Conservation (phyloP, 1,140 invertebrate genomes). For the Drosophila pandora region DNA sequence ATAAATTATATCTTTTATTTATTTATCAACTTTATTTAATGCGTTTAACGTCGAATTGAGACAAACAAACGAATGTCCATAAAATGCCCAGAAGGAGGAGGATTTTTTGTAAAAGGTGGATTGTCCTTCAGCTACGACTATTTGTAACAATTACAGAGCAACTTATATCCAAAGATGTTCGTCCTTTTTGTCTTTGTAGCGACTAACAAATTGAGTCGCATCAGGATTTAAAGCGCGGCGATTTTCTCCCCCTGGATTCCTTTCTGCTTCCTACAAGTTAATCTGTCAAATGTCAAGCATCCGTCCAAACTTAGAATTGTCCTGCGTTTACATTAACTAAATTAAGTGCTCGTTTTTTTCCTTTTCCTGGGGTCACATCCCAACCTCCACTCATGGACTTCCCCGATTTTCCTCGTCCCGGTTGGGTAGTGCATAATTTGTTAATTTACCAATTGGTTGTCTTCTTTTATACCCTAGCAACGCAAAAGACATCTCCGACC, state of each 20-base stretch:
- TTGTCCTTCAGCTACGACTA: conserved; percentile 15
- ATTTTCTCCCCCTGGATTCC: conserved; percentile 56
- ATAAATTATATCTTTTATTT: conserved; percentile 2
- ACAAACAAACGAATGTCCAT: conserved; percentile 52
- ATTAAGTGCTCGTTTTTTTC: conserved; percentile 66
- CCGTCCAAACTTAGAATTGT: conserved; percentile 31
- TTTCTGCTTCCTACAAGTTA: conserved; percentile 46
- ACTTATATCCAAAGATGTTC: conserved; percentile 39
- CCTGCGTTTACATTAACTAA: conserved; percentile 72
- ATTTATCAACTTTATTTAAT: conserved; percentile 53
- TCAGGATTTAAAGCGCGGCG: conserved; percentile 62
- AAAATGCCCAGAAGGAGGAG: conserved; percentile 16
- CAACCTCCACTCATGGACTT: not conserved
- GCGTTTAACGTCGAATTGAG: conserved; percentile 35
- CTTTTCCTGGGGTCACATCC: conserved; percentile 7
- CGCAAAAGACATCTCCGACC: too few species aligned
- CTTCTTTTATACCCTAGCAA: not conserved
- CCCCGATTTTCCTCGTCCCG: conserved; percentile 27
- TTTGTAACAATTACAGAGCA: conserved; percentile 60
- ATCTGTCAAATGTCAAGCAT: conserved; percentile 77
- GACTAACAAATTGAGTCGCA: conserved; percentile 73
- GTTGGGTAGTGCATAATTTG: conserved; percentile 74
- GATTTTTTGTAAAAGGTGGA: conserved; percentile 14
- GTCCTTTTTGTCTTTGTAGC: conserved; percentile 13
- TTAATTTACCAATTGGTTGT: conserved; percentile 75